These are phyloP conservation scores for Smutsia gigantea DNA, from an alignment of 2,797 vertebrate species.

Conservation along the genomic window DNA sequence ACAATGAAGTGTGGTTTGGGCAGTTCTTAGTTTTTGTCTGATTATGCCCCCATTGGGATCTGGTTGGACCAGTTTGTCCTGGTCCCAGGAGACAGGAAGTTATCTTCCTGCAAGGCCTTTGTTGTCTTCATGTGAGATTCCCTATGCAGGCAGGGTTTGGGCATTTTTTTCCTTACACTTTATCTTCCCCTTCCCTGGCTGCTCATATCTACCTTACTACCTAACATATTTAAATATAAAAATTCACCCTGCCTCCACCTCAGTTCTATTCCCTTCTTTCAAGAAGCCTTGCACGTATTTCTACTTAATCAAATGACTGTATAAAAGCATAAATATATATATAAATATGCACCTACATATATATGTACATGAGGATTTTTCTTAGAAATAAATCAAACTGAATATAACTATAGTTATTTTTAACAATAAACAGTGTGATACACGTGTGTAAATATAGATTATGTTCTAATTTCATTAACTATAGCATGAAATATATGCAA, in stretches of 20 bases:
- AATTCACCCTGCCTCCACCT: background rate
- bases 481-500: background rate
- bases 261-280: background rate
- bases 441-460: background rate
- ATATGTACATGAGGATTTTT: background rate
- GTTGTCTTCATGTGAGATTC: too few relatives aligned
- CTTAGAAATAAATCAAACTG: background rate
- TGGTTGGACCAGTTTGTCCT: too few relatives aligned
- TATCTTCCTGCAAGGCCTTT: too few relatives aligned
- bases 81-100: too few relatives aligned
- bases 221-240: background rate
- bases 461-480: background rate
- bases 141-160: too few relatives aligned
- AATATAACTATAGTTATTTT: background rate
- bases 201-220: too few relatives aligned
- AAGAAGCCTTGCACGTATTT: background rate
- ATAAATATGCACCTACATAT: background rate
- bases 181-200: too few relatives aligned
- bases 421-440: background rate
- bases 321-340: background rate
- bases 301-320: background rate
- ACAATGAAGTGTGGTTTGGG: too few relatives aligned
- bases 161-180: too few relatives aligned
- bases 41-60: too few relatives aligned
- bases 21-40: too few relatives aligned